These are phyloP conservation scores for Contarinia nasturtii DNA, from an alignment of 1,140 invertebrate genomes.

Conservation along the genomic window DNA sequence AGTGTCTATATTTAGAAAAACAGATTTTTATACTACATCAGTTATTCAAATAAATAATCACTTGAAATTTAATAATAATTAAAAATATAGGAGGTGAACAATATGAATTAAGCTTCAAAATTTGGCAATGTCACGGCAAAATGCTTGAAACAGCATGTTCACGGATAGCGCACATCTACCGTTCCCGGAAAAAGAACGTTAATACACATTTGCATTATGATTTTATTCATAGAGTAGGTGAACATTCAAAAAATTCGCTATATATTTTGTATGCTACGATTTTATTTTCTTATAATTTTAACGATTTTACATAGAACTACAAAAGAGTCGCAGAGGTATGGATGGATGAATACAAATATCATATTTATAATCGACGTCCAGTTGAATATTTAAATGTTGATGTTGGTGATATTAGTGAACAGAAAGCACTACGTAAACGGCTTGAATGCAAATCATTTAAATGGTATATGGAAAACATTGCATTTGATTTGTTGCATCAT, in stretches of 20 bases:
- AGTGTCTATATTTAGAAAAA: too few relatives aligned
- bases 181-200: slow-evolving; percentile 23
- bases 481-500: slow-evolving; percentile 84
- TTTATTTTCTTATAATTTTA: background rate
- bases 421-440: slow-evolving; percentile 56
- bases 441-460: slow-evolving; percentile 81
- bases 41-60: too few relatives aligned
- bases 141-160: slow-evolving; percentile 98
- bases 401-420: slow-evolving; percentile 67
- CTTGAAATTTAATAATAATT: too few relatives aligned
- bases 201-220: background rate
- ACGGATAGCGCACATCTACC: slow-evolving; percentile 91
- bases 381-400: slow-evolving; percentile 53
- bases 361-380: slow-evolving; percentile 87
- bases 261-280: too few relatives aligned
- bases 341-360: slow-evolving; percentile 90
- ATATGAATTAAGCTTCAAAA: slow-evolving; percentile 95
- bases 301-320: slow-evolving; percentile 49
- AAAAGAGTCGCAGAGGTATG: slow-evolving; percentile 88
- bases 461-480: slow-evolving; percentile 97
- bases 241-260: background rate
- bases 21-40: too few relatives aligned
- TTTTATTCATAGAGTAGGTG: background rate
- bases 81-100: slow-evolving; percentile 94
- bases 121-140: slow-evolving; percentile 97